Evolutionary conservation across 2,113 vertebrate species (phyloP), one percentile per base, ranked within the genome.

Genomic region (Eublepharis macularius): DNA sequence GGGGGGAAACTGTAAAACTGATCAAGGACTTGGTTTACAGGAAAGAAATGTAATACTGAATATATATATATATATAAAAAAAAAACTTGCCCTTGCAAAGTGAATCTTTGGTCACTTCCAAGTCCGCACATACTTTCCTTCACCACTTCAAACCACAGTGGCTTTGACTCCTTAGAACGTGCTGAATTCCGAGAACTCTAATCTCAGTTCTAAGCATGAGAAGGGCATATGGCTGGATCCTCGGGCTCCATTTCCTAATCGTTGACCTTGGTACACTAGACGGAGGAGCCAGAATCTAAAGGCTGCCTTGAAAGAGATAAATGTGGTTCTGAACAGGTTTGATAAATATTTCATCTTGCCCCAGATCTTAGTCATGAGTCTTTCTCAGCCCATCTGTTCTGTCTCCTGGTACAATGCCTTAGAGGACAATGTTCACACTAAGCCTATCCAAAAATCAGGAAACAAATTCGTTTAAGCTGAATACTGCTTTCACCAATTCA

Each of bases 361-460:
- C 83, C 63, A 66, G 63, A 69, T 77, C 63, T 69, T 77, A 77
- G 36, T 77, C 63, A 21, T 76, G 49, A 54, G 63, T 76, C 76
- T 77, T 84, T 84, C 47, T 32, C 65, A 77, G 29, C 29, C 83
- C 63, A 77, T 77, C 83, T 54, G 74, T 77, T 76, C 73, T 84
- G 73, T 3, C 43, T 76, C 74, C 63, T 68, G 47, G 68, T 68
- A 19, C 65, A 47, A 81, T 81, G 43, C 43, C 32, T 66, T 51
- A 19, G 29, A 84, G 11, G 60, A 49, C 4, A 14, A 51, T 68
- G 45, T 47, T 76, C 57, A 76, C 60, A 65, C 4, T 51, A 43
- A 76, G n/a, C n/a, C n/a, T 84, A 17, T 66, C 14, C 63, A 68
- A 11, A 70, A 81, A 26, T 66, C 73, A 49, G 49, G 75, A 84